phyloP scores from a whole-genome alignment of 2,797 vertebrate genomes.

The Coluber constrictor region DNA sequence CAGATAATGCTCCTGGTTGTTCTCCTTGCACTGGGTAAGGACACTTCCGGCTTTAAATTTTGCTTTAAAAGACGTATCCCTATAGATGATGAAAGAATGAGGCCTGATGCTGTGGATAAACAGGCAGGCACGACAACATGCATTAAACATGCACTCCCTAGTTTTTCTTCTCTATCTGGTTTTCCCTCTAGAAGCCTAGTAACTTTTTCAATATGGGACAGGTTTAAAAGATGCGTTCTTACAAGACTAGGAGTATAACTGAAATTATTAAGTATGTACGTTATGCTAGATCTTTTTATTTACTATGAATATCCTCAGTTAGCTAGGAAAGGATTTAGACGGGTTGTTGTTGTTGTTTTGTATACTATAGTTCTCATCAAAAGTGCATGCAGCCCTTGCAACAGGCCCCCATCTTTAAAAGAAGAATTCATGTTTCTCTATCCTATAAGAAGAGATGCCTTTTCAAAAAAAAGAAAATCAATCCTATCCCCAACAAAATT shows the following conservation, averaged over 20 bases:
- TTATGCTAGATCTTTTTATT: not conserved
- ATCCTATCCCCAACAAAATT: not conserved
- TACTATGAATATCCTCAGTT: not conserved
- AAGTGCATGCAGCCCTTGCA: not conserved
- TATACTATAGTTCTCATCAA: not conserved
- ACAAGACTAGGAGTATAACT: not conserved
- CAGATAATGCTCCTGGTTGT: conserved; percentile 86
- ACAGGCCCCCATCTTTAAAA: not conserved
- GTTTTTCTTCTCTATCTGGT: not conserved
- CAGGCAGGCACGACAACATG: fast-evolving
- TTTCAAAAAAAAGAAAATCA: not conserved
- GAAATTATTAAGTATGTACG: not conserved
- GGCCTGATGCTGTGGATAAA: not conserved
- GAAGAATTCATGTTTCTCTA: not conserved
- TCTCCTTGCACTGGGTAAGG: conserved; percentile 92
- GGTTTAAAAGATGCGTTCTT: not conserved
- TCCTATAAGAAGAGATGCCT: not conserved
- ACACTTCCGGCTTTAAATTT: fast-evolving
- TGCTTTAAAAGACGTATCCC: not conserved
- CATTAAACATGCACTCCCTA: not conserved
- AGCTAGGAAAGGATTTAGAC: not conserved
- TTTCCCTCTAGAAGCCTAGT: not conserved
- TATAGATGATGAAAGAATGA: not conserved
- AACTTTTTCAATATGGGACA: not conserved
- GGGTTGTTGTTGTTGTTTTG: not conserved